Percentiles rank a stretch among this genome's conserved stretches.
Evolutionary conservation across 2,113 vertebrate species (phyloP).

Genomic region (Aplodontia rufa): DNA sequence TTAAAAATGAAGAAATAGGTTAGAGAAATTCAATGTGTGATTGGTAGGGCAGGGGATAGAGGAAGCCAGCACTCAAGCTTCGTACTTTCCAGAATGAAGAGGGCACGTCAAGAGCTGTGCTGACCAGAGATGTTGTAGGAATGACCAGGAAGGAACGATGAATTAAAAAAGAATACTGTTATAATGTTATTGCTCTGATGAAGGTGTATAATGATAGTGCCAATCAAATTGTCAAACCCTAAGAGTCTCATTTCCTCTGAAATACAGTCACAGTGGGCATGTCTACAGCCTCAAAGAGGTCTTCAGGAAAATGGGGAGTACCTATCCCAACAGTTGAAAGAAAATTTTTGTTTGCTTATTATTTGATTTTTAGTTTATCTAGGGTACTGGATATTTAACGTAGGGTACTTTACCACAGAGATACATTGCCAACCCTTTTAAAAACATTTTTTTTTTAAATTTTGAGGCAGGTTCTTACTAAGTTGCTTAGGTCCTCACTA

Average conservation of each 20-base stretch:
- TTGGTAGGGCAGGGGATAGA: neutral
- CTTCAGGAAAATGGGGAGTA: neutral
- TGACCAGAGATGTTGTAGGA: neutral
- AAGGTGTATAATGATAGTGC: neutral
- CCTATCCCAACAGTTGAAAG: neutral
- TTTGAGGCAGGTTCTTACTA: no score
- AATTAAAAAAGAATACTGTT: neutral
- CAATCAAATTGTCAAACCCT: neutral
- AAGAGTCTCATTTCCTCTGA: rapidly evolving
- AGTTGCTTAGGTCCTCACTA: no score
- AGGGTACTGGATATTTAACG: no score
- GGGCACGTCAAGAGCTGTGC: neutral
- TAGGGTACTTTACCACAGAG: no score
- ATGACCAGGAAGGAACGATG: neutral
- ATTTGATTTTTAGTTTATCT: neutral
- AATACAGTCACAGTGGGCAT: rapidly evolving
- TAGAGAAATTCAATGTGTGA: neutral
- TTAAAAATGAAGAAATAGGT: neutral
- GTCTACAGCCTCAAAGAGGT: neutral
- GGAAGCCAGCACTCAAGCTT: neutral
- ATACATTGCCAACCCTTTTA: no score
- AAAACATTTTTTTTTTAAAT: no score
- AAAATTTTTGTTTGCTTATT: neutral
- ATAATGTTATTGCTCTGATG: neutral
- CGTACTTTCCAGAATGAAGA: neutral